These are phyloP conservation scores for Eulemur coronatus DNA, from an alignment of 2,797 vertebrate genomes.

Conservation along the genomic window DNA sequence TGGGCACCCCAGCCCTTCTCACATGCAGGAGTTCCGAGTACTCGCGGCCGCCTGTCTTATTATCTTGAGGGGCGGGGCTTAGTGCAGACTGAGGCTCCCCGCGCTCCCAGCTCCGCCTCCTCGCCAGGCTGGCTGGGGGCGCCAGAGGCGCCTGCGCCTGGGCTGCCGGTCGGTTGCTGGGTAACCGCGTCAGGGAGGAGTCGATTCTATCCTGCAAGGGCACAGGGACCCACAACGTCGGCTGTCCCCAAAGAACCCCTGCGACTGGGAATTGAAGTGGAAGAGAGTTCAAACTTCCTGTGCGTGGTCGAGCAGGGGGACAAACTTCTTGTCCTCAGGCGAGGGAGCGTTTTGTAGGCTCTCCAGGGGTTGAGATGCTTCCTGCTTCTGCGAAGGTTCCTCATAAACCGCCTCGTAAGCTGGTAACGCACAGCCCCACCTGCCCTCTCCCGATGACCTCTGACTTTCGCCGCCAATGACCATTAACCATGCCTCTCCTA, in stretches of 20 bases:
- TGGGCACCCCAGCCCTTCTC: background rate
- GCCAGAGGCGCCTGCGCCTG: conserved; percentile 58
- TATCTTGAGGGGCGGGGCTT: conserved; percentile 48
- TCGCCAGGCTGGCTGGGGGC: background rate
- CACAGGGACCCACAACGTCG: conserved; percentile 39
- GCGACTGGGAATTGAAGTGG: conserved; percentile 18
- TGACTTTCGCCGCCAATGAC: conserved; percentile 30
- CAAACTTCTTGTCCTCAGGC: conserved; percentile 64
- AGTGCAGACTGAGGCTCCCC: background rate
- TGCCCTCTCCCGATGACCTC: background rate
- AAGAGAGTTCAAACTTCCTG: conserved; percentile 59
- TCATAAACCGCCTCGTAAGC: conserved; percentile 59
- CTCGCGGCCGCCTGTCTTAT: background rate
- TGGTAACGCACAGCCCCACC: conserved; percentile 62
- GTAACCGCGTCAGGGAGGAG: conserved; percentile 77
- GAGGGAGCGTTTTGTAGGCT: background rate
- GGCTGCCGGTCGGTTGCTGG: conserved; percentile 61
- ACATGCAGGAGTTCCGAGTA: background rate
- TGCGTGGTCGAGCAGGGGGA: conserved; percentile 59
- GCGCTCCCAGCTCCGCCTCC: background rate
- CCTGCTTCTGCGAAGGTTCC: conserved; percentile 65
- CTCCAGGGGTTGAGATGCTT: background rate
- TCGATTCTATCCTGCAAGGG: background rate
- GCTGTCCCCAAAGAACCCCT: conserved; percentile 65
- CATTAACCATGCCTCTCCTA: background rate